These are phyloP conservation scores for Patella caerulea DNA, from an alignment of 2,888 invertebrate genomes.

Conservation along the genomic window DNA sequence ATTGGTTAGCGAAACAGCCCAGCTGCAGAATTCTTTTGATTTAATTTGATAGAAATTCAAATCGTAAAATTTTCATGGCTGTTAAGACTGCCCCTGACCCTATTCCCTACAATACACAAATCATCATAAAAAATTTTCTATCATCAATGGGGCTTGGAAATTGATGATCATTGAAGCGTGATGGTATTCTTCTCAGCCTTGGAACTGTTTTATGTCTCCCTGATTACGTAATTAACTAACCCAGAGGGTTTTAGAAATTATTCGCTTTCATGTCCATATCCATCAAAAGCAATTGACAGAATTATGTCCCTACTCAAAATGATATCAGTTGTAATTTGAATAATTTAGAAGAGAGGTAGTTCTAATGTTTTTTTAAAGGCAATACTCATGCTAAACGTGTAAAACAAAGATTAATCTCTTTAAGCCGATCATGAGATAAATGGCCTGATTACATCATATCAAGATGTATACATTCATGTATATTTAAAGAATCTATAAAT, in stretches of 20 bases:
- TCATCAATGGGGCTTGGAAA: neutral
- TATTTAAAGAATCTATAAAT: too few relatives aligned
- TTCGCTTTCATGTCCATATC: neutral
- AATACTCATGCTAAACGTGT: too few relatives aligned
- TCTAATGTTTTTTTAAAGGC: too few relatives aligned
- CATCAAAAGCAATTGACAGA: neutral
- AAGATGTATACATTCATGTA: too few relatives aligned
- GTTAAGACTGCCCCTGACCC: neutral
- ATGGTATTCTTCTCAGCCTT: neutral
- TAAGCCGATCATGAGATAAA: too few relatives aligned
- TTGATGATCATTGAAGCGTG: slow-evolving; percentile 3
- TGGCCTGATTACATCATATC: too few relatives aligned
- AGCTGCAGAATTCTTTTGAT: neutral
- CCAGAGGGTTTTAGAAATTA: slow-evolving; percentile 7
- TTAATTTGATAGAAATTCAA: neutral
- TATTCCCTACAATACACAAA: neutral
- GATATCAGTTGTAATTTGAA: neutral
- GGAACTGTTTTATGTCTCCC: neutral
- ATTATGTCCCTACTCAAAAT: neutral
- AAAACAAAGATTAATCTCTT: too few relatives aligned
- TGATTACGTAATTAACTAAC: slow-evolving; percentile 9
- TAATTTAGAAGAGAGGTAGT: too few relatives aligned
- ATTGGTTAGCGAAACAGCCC: neutral
- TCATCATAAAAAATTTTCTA: neutral
- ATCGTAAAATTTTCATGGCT: slow-evolving; percentile 4